Evolutionary conservation across 2,113 vertebrate genomes (phyloP).

Genomic region (Lamprotornis superbus): DNA sequence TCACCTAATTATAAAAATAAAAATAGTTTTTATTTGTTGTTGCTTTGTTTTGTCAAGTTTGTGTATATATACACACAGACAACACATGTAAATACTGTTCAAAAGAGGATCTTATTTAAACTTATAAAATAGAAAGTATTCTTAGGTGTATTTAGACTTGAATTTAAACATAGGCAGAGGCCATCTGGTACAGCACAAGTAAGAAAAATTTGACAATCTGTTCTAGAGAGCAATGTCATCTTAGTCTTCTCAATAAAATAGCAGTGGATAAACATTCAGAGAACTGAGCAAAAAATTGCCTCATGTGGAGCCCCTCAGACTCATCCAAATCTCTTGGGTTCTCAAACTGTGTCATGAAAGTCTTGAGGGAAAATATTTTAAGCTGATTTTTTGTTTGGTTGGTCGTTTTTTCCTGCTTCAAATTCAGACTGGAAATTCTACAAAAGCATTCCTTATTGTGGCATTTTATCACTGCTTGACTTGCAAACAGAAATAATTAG

Average conservation of each 20-base stretch:
- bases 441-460: background rate
- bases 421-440: background rate
- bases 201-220: background rate
- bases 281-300: background rate
- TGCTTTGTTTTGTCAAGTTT: background rate
- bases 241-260: background rate
- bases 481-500: background rate
- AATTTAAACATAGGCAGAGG: background rate
- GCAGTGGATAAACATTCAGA: background rate
- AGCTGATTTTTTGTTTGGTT: background rate
- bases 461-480: background rate
- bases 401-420: background rate
- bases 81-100: background rate
- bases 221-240: background rate
- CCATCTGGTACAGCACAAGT: background rate
- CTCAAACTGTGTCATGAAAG: background rate
- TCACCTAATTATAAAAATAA: background rate
- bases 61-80: background rate
- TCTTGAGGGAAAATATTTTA: background rate
- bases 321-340: background rate
- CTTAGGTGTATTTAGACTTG: background rate
- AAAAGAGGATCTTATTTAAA: background rate
- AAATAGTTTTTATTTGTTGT: background rate
- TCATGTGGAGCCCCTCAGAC: background rate
- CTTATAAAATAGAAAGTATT: background rate